phyloP scores from a whole-genome alignment of 2,113 vertebrate genomes.

The Bambusicola thoracicus region DNA sequence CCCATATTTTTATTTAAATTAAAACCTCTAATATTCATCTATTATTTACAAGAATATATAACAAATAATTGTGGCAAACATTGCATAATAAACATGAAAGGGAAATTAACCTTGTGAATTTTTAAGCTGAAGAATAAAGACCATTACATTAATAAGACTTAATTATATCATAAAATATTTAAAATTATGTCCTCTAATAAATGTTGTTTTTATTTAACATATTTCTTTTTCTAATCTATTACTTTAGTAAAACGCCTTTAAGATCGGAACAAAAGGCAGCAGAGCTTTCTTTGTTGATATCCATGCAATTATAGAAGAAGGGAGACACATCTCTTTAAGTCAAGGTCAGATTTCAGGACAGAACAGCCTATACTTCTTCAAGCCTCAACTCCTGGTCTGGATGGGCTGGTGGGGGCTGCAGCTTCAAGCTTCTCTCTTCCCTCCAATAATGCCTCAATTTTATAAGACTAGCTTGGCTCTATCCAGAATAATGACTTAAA shows the following conservation, averaged over 20 bases:
- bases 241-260: slow-evolving; percentile 48
- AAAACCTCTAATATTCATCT: slow-evolving; percentile 63
- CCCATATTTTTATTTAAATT: slow-evolving; percentile 67
- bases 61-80: slow-evolving; percentile 73
- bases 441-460: neutral
- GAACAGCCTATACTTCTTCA: neutral
- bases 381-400: neutral
- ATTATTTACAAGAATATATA: slow-evolving; percentile 70
- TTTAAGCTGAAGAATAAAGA: slow-evolving; percentile 69
- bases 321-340: neutral
- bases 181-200: slow-evolving; percentile 71
- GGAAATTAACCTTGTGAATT: slow-evolving; percentile 73
- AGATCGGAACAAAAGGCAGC: neutral
- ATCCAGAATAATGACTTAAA: neutral
- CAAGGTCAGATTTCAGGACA: slow-evolving; percentile 7
- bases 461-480: neutral
- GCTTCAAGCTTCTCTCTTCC: neutral
- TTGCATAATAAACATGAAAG: slow-evolving; percentile 71
- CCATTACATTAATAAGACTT: slow-evolving; percentile 73
- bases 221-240: slow-evolving; percentile 67
- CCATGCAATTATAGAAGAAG: neutral
- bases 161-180: slow-evolving; percentile 78
- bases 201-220: slow-evolving; percentile 71
- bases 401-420: neutral
- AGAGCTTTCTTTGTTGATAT: neutral